These are phyloP conservation scores for Myrmophylax atrothorax DNA, from an alignment of 2,113 vertebrate genomes.

Conservation along the genomic window DNA sequence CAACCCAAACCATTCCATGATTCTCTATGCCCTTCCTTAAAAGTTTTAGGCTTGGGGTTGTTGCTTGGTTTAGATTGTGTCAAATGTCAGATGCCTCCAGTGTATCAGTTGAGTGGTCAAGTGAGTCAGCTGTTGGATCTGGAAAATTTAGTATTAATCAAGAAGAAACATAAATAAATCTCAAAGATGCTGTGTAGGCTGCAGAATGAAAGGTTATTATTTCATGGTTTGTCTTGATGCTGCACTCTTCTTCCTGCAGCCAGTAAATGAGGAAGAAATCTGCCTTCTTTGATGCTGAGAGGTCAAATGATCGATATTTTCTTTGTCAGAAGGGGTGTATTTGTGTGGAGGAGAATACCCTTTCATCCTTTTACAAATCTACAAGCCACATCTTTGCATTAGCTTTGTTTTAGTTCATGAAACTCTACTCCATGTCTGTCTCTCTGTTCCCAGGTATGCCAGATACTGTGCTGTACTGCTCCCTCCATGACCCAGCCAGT, in stretches of 20 bases:
- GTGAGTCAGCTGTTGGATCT: background rate
- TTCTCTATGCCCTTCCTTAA: background rate
- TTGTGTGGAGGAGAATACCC: background rate
- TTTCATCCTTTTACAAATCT: background rate
- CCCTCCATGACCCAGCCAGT: conserved; percentile 84
- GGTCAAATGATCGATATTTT: background rate
- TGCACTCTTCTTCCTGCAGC: background rate
- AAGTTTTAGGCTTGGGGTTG: background rate
- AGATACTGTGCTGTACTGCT: conserved; percentile 86
- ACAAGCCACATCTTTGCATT: background rate
- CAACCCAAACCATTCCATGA: background rate
- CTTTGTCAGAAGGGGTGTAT: background rate
- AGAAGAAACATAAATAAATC: background rate
- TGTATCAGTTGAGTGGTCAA: background rate
- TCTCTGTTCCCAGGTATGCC: conserved; percentile 82
- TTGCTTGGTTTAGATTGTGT: background rate
- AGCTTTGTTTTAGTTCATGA: background rate
- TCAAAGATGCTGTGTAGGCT: background rate
- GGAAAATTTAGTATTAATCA: background rate
- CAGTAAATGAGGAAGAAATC: background rate
- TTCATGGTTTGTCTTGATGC: background rate
- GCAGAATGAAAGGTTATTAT: background rate
- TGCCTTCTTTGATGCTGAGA: background rate
- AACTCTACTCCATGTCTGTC: background rate
- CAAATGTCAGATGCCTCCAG: background rate